Base-by-base conservation (phyloP, 2,797 vertebrate species). In the Urosaurus nigricauda region DNA sequence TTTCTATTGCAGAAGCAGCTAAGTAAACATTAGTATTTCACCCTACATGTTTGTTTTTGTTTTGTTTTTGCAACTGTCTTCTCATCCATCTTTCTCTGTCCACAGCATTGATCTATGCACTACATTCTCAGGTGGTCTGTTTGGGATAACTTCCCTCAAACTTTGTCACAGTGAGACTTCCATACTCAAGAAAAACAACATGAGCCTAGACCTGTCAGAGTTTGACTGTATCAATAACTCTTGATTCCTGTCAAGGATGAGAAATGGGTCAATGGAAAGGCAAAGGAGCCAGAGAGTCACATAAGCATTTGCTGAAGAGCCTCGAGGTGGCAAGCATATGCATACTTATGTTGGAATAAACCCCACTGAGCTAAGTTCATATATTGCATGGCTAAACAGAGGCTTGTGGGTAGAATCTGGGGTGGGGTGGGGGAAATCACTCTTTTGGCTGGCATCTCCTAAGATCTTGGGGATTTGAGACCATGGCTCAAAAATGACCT, bases 21-120 rank as follows among this genome's bases (percentile, higher is more conserved):
- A 80, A 29, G 40, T 81, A 84, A 4, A 60, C 87, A 26, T 0
- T 83, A 17, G 11, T 17, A 78, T 92, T 92, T 78, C 21, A 85
- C 84, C 51, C 43, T 43, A 81, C 83, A 53, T 75, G 37, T 53
- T 63, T 65, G 6, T 53, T 88, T 60, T 79, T 85, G 40, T 63
- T 85, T 43, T 24, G 24, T 53, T 82, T 63, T 86, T 8, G 13
- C 26, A 83, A 83, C 63, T 68, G 56, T 92, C 86, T 92, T 84
- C 90, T 91, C 94, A 94, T 96, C 73, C 3, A 4, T 95, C 93
- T 96, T 95, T 83, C 93, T 94, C 93, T 92, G 93, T 94, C 90
- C 0, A 0, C 90, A 93, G 80, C 84, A 93, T 63, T 0, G 19
- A 93, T 93, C 84, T 93, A 91, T 86, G 93, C 88, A 89, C 90